These are phyloP conservation scores for Ormyrus labotus DNA, from an alignment of 2,888 invertebrate genomes.

Conservation along the genomic window DNA sequence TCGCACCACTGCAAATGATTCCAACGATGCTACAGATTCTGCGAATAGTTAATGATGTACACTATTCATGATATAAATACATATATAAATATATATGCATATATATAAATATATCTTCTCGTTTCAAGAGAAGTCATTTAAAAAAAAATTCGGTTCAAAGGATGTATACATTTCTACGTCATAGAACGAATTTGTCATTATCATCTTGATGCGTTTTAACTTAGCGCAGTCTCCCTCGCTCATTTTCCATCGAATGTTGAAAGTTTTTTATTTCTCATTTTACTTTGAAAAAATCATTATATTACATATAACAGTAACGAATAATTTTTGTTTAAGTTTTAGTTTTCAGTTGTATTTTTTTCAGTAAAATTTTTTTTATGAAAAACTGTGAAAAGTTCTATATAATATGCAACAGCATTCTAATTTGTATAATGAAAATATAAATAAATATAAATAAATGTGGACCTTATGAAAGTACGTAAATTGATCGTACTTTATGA, in stretches of 20 bases:
- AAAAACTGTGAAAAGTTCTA: slow-evolving; percentile 40
- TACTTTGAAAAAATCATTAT: slow-evolving; percentile 31
- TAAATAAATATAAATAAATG: slow-evolving; percentile 43
- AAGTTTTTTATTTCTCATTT: slow-evolving; percentile 41
- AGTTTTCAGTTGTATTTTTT: slow-evolving; percentile 23
- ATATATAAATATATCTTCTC: slow-evolving; percentile 57
- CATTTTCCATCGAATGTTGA: slow-evolving; percentile 41
- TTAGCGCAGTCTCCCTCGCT: slow-evolving; percentile 42
- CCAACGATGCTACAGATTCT: slow-evolving; percentile 65
- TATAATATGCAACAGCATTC: slow-evolving; percentile 34
- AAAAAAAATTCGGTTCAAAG: slow-evolving; percentile 49
- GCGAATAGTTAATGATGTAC: slow-evolving; percentile 68
- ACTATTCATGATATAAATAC: slow-evolving; percentile 49
- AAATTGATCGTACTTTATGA: slow-evolving; percentile 35
- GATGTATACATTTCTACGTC: slow-evolving; percentile 57
- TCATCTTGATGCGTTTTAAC: slow-evolving; percentile 27
- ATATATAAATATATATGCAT: slow-evolving; percentile 59
- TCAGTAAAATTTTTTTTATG: background rate
- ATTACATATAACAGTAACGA: slow-evolving; percentile 4
- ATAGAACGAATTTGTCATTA: slow-evolving; percentile 40
- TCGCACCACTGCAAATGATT: slow-evolving; percentile 64
- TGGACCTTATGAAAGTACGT: slow-evolving; percentile 37
- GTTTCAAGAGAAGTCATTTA: slow-evolving; percentile 55
- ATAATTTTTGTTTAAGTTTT: slow-evolving; percentile 32
- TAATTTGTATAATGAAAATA: slow-evolving; percentile 51